Evolutionary conservation across 2,113 vertebrate genomes (phyloP), one percentile per base, ranked within the genome.

Genomic region (Otocyon megalotis): DNA sequence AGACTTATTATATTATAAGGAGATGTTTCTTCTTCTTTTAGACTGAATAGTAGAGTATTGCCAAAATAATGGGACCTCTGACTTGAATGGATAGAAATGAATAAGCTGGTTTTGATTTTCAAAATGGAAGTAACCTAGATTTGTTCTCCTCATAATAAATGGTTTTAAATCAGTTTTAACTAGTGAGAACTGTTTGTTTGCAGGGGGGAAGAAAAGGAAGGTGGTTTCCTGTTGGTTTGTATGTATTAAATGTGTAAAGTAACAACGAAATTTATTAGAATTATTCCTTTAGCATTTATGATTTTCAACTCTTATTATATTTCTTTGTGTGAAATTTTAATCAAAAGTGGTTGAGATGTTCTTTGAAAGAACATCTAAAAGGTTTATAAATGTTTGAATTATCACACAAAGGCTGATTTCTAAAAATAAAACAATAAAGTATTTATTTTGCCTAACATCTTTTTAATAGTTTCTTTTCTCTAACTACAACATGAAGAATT

Each of bases 401-500:
- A 98, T 95, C 97, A 98, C 97, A 98, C 96, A 98, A 99, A 98
- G 97, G 98, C 97, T 99, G 98, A 98, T 99, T 98, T 98, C 98
- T 98, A 97, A 97, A 88, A 97, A 98, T 98, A 98, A 99, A 98
- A 98, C 98, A 99, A 99, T 99, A 99, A 99, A 99, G 98, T 99
- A 99, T 99, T 99, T 99, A 99, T 99, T 99, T 99, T 99, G 98
- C 98, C 97, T 99, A 99, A 98, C 84, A 84, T 96, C 85, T 92
- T 97, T 93, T 97, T 74, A 81, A 82, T 96, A 89, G 32, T 77
- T 96, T 95, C 88, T 97, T 98, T 96, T 88, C 74, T 96, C 92
- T 12, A 96, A 87, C 60, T 95, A n/a, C 63, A 95, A 30, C n/a
- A 30, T 79, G 94, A 96, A 79, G 69, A 88, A 79, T 94, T 93